Evolutionary conservation across 1,140 invertebrate genomes (phyloP), one percentile per base, ranked within the genome.

Genomic region (Panulirus ornatus): DNA sequence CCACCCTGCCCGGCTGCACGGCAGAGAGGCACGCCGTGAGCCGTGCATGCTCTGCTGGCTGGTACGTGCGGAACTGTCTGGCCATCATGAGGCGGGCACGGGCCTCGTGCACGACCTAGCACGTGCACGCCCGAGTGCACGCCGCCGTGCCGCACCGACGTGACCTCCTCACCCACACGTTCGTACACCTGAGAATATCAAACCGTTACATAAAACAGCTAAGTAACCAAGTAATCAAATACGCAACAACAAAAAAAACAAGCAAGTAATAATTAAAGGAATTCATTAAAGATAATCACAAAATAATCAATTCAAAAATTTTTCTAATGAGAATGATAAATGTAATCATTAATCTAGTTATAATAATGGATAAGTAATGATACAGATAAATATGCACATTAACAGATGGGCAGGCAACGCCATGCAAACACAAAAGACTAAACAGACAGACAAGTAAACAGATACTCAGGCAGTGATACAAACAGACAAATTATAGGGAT

Each of bases 111-210:
- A 88, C 51, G 8, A 38, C 85, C 16, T n/a, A 88, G 38, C 38
- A 88, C 51, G 75, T 88, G 85, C 51, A 88, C 85, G 9, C 85
- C 85, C 0, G 85, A 88, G 36, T 88, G 85, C 3, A n/a, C 0
- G n/a, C 30, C 51, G 14, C 75, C 73, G 16, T 36, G 34, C 40
- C 42, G 36, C 11, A 2, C 19, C 8, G 6, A 6, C 9, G 22
- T 58, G 36, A 79, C 75, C 3, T 30, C 42, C 54, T 63, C 42
- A 9, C 85, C 85, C 1, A 38, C 5, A 30, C 54, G 11, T 9
- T 79, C 75, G n/a, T 88, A 88, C 27, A 79, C 58, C 85, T 88
- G 6, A n/a, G n/a, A n/a, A n/a, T n/a, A n/a, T n/a, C n/a, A n/a
- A n/a, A n/a, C n/a, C n/a, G n/a, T n/a, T n/a, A n/a, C n/a, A n/a